phyloP scores from a whole-genome alignment of 2,888 invertebrate genomes.

The Oscheius onirici region DNA sequence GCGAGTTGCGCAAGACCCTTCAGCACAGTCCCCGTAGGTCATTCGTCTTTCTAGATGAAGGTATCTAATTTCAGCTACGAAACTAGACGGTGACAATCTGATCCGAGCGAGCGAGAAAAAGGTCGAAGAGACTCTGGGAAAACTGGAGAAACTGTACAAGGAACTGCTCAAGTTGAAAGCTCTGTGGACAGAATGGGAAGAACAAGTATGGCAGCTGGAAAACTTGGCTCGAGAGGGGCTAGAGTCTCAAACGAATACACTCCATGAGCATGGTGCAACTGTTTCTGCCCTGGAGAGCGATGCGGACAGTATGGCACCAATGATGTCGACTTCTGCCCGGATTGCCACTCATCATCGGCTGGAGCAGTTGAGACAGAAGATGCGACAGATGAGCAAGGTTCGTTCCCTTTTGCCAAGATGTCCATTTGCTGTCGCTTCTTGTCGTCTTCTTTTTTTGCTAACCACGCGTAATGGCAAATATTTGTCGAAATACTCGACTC shows the following conservation, averaged over 20 bases:
- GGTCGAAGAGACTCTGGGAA: slow-evolving; percentile 38
- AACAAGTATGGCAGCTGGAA: slow-evolving; percentile 45
- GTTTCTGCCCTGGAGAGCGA: slow-evolving; percentile 36
- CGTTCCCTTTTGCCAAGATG: background rate
- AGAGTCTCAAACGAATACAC: slow-evolving; percentile 32
- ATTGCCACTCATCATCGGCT: slow-evolving; percentile 55
- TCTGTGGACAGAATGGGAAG: slow-evolving; percentile 56
- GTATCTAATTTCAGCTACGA: slow-evolving; percentile 33
- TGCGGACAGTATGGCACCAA: slow-evolving; percentile 55
- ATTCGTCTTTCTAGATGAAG: background rate
- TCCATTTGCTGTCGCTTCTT: too few relatives aligned
- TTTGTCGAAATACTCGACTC: slow-evolving; percentile 24
- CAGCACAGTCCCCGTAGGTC: slow-evolving; percentile 25
- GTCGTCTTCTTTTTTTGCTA: slow-evolving; percentile 12
- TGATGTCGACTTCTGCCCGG: slow-evolving; percentile 52
- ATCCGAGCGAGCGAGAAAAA: slow-evolving; percentile 21
- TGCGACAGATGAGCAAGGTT: slow-evolving; percentile 50
- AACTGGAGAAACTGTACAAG: slow-evolving; percentile 40
- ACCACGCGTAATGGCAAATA: slow-evolving; percentile 16
- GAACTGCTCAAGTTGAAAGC: slow-evolving; percentile 44
- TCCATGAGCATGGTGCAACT: slow-evolving; percentile 14
- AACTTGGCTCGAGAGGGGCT: slow-evolving; percentile 41
- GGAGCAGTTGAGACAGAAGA: slow-evolving; percentile 49
- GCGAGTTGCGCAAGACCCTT: slow-evolving; percentile 39
- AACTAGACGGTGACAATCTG: slow-evolving; percentile 50